Base-by-base conservation (phyloP, 2,797 vertebrate genomes). In the Rhabdomys pumilio region DNA sequence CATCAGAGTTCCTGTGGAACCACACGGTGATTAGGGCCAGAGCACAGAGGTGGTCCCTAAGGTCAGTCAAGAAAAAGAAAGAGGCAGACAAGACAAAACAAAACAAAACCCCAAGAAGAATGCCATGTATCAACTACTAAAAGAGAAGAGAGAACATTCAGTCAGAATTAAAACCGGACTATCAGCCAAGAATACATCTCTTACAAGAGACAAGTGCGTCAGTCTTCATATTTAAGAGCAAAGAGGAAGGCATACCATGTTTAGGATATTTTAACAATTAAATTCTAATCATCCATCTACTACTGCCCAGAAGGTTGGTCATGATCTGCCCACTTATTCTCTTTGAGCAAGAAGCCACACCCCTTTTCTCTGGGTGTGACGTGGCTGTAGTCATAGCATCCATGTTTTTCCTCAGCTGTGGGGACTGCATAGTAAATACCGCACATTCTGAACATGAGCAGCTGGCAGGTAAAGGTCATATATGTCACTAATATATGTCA, bases 221-320 rank as follows among this genome's bases (percentile, higher is more conserved):
- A 31, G 41, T 63, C 17, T 47, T 34, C 82, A 47, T 84, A 20
- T 82, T 91, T 96, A 92, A 94, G 77, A 92, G 67, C 20, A 83
- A n/a, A 95, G 91, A 91, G 76, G 13, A 53, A 72, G 73, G 87
- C 57, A 31, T 34, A 83, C 0, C 77, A 59, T 81, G 85, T 77
- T 50, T 91, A 94, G 73, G 53, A 77, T 75, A 76, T 91, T 88
- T 88, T 94, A 92, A 93, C 73, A 93, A 79, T 93, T 91, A 95
- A 76, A 93, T 86, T 88, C 86, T 95, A 93, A 90, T 72, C 53
- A 73, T 65, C 31, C 82, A 15, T 17, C 57, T 76, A 89, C 57
- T 76, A 89, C 63, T 31, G n/a, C 22, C 47, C 75, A 89, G 55
- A 87, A 76, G 73, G 14, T 57, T 77, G 47, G 67, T 7, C 14